These are phyloP conservation scores for Coregonus suidteri DNA, from an alignment of 2,797 vertebrate genomes.

Conservation along the genomic window DNA sequence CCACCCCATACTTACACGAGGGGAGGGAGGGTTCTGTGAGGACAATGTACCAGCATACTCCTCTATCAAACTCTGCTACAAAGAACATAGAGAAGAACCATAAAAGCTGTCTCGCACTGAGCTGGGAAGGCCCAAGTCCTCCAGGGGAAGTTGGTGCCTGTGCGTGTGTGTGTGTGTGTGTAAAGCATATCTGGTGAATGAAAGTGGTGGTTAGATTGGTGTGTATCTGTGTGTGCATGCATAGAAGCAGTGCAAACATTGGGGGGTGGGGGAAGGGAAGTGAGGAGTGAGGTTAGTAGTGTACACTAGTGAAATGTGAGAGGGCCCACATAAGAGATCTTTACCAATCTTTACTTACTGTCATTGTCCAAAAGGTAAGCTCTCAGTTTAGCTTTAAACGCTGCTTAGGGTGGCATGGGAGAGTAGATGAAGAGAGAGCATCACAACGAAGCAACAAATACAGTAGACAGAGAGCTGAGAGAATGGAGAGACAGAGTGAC, in stretches of 20 bases:
- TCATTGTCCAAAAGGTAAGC: slow-evolving; percentile 74
- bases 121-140: slow-evolving; percentile 2
- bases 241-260: slow-evolving; percentile 23
- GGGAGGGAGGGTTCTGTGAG: slow-evolving; percentile 36
- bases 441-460: slow-evolving; percentile 34
- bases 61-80: slow-evolving; percentile 32
- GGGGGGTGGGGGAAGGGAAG: slow-evolving; percentile 17
- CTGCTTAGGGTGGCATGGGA: slow-evolving; percentile 61
- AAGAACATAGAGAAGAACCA: slow-evolving; percentile 2
- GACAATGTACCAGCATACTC: slow-evolving; percentile 52
- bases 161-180: slow-evolving; percentile 24
- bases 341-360: slow-evolving; percentile 73
- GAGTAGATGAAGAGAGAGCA: slow-evolving; percentile 42
- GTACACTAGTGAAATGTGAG: slow-evolving; percentile 4
- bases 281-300: slow-evolving; percentile 42
- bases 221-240: slow-evolving; percentile 8
- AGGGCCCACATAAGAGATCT: neutral
- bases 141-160: slow-evolving; percentile 1
- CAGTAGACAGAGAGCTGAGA: slow-evolving; percentile 5
- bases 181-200: neutral
- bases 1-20: slow-evolving; percentile 44
- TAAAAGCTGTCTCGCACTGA: neutral
- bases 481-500: slow-evolving; percentile 1
- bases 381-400: slow-evolving; percentile 81
- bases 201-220: neutral